These are phyloP conservation scores for Thamnophis elegans DNA, from an alignment of 2,797 vertebrate species.

Conservation along the genomic window DNA sequence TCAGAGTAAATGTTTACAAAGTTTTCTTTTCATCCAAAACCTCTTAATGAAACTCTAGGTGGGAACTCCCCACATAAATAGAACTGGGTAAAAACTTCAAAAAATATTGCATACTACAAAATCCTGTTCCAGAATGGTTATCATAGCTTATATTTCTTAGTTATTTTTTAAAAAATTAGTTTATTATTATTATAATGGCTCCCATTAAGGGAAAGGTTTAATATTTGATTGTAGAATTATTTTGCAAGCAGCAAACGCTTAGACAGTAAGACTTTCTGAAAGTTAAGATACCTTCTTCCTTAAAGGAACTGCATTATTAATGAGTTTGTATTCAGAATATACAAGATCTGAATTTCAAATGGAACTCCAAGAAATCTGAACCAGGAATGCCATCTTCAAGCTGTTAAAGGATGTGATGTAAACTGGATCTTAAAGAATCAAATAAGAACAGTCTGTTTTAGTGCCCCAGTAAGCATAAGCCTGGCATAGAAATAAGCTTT, in stretches of 20 bases:
- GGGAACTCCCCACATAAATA: not conserved
- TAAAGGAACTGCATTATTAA: not conserved
- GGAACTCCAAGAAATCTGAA: not conserved
- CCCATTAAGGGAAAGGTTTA: not conserved
- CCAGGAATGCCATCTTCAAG: not conserved
- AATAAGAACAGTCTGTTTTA: not conserved
- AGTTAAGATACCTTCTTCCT: not conserved
- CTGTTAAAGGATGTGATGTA: not conserved
- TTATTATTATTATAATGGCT: not conserved
- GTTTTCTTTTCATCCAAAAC: not conserved
- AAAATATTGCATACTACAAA: not conserved
- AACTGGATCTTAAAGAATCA: not conserved
- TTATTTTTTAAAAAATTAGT: not conserved
- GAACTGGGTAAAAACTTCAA: not conserved
- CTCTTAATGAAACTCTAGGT: not conserved
- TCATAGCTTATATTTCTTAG: not conserved
- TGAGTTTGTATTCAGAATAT: not conserved
- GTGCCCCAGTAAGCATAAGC: not conserved
- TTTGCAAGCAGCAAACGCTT: not conserved
- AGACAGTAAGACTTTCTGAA: not conserved
- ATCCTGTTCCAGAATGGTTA: not conserved
- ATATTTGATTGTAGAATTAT: not conserved
- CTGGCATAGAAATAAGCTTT: not conserved
- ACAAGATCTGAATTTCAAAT: not conserved
- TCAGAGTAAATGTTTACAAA: not conserved